Conservation (phyloP, 2,888 invertebrate genomes). For the Agrenia bidenticulata region DNA sequence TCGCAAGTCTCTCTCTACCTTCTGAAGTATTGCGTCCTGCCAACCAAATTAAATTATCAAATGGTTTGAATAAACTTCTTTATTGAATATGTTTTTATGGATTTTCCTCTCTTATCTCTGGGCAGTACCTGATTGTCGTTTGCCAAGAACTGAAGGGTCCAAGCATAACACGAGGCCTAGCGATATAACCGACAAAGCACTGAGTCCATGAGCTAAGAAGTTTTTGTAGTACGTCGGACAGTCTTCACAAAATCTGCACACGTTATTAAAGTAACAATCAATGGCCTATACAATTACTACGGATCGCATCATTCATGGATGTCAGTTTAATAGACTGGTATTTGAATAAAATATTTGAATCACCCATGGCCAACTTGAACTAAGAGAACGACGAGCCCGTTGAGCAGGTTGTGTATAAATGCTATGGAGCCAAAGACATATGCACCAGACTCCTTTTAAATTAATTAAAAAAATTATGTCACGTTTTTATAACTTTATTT, state of each 20-base stretch:
- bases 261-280: not conserved
- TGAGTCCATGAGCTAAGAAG: conserved; percentile 33
- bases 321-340: too few species aligned
- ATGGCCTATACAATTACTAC: too few species aligned
- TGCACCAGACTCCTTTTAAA: conserved; percentile 35
- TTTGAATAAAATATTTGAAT: too few species aligned
- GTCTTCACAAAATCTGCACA: conserved; percentile 29
- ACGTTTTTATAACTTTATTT: too few species aligned
- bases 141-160: conserved; percentile 29
- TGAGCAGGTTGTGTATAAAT: conserved; percentile 37
- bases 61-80: too few species aligned
- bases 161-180: conserved; percentile 32
- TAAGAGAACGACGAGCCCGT: conserved; percentile 36
- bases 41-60: too few species aligned
- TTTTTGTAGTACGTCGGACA: conserved; percentile 36
- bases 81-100: too few species aligned
- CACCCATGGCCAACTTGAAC: conserved; percentile 41
- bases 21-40: conserved; percentile 32
- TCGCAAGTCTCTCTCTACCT: conserved; percentile 29
- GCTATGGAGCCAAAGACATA: conserved; percentile 39
- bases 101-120: too few species aligned
- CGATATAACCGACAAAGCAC: conserved; percentile 33
- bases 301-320: not conserved
- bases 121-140: conserved; percentile 31
- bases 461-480: not conserved